These are phyloP conservation scores for Acanthopleura granulata DNA, from an alignment of 2,888 invertebrate species.

Conservation along the genomic window DNA sequence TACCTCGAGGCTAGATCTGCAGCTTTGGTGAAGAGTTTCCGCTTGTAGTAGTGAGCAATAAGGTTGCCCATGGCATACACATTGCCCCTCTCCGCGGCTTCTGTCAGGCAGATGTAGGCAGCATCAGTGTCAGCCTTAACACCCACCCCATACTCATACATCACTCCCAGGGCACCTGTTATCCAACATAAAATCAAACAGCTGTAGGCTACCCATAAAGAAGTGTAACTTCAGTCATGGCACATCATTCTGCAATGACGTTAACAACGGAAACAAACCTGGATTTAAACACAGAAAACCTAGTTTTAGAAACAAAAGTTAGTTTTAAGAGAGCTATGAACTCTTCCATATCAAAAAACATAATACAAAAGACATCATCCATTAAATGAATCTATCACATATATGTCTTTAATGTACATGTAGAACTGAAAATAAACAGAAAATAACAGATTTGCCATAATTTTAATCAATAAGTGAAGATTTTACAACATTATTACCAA, in stretches of 20 bases:
- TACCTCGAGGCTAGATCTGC: constrained; percentile 68
- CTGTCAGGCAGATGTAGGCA: constrained; percentile 65
- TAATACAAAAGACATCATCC: too few species aligned
- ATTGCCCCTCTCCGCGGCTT: constrained; percentile 67
- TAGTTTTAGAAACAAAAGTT: too few species aligned
- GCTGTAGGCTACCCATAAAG: background rate
- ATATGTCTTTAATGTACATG: too few species aligned
- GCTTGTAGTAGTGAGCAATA: constrained; percentile 65
- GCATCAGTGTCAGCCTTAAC: constrained; percentile 52
- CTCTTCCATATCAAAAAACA: too few species aligned
- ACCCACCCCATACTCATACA: constrained; percentile 68
- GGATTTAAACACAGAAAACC: background rate
- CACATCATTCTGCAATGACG: background rate
- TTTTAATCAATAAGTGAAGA: too few species aligned
- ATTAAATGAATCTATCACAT: too few species aligned
- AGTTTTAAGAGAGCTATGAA: too few species aligned
- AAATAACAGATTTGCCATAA: too few species aligned
- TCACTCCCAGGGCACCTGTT: constrained; percentile 69
- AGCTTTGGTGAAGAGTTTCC: constrained; percentile 68
- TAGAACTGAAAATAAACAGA: too few species aligned
- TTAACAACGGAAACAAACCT: background rate
- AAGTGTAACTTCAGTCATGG: constrained; percentile 1
- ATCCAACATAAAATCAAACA: constrained; percentile 21
- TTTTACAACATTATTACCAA: too few species aligned
- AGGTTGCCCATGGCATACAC: constrained; percentile 70